phyloP scores from a whole-genome alignment of 2,113 vertebrate species.

The Potamarius usumacintae region DNA sequence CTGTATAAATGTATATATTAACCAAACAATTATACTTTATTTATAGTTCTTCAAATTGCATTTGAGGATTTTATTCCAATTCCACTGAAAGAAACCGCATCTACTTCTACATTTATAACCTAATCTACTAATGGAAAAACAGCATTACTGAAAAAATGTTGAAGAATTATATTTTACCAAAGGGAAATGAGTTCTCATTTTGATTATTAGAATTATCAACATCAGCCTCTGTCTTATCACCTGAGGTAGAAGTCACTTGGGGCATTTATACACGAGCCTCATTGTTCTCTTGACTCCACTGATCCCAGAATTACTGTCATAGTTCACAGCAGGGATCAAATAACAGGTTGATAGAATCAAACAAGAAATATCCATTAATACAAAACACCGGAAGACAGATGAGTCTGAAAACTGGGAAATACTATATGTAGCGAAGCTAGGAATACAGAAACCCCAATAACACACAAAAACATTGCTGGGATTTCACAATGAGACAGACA shows the following conservation, averaged over 20 bases:
- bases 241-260: neutral
- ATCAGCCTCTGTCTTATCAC: neutral
- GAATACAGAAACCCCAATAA: neutral
- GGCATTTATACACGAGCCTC: neutral
- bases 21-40: neutral
- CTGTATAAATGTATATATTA: neutral
- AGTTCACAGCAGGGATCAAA: neutral
- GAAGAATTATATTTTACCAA: neutral
- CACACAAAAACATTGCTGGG: neutral
- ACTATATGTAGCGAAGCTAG: neutral
- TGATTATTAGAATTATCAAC: neutral
- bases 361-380: neutral
- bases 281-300: neutral
- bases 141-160: neutral
- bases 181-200: neutral
- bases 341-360: neutral
- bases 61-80: neutral
- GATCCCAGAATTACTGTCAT: neutral
- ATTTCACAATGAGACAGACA: neutral
- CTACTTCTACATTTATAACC: neutral
- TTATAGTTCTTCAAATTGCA: neutral
- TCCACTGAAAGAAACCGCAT: neutral
- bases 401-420: neutral
- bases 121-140: neutral
- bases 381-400: neutral